These are phyloP conservation scores for Hippoglossus hippoglossus DNA, from an alignment of 2,797 vertebrate species.

Conservation along the genomic window DNA sequence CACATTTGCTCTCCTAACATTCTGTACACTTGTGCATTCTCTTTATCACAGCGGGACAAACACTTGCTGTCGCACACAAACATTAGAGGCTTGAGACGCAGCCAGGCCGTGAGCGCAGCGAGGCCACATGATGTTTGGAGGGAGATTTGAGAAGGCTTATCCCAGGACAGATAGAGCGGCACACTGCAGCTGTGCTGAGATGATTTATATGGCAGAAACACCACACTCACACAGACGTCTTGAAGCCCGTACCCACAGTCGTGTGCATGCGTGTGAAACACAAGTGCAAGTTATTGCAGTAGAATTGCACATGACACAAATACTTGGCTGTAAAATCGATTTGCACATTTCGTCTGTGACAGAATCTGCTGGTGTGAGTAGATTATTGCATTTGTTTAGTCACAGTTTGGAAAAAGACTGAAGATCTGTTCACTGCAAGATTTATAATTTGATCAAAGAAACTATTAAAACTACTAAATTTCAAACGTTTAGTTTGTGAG, in stretches of 20 bases:
- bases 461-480: no score
- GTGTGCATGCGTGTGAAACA: conserved; percentile 53
- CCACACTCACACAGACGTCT: conserved; percentile 50
- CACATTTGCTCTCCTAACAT: background rate
- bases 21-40: conserved; percentile 44
- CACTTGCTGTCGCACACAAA: conserved; percentile 41
- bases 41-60: conserved; percentile 47
- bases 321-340: conserved; percentile 68
- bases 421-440: background rate
- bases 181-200: conserved; percentile 85
- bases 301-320: conserved; percentile 58
- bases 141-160: conserved; percentile 88
- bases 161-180: conserved; percentile 79
- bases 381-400: background rate
- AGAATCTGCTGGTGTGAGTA: conserved; percentile 33
- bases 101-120: conserved; percentile 62
- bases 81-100: conserved; percentile 73
- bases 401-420: background rate
- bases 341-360: conserved; percentile 69
- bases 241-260: conserved; percentile 45
- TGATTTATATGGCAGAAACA: conserved; percentile 83
- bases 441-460: background rate
- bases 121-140: conserved; percentile 81
- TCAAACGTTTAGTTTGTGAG: no score
- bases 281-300: conserved; percentile 60